Evolutionary conservation across 2,888 invertebrate genomes (phyloP).

Genomic region (Heterodera filipjevi): DNA sequence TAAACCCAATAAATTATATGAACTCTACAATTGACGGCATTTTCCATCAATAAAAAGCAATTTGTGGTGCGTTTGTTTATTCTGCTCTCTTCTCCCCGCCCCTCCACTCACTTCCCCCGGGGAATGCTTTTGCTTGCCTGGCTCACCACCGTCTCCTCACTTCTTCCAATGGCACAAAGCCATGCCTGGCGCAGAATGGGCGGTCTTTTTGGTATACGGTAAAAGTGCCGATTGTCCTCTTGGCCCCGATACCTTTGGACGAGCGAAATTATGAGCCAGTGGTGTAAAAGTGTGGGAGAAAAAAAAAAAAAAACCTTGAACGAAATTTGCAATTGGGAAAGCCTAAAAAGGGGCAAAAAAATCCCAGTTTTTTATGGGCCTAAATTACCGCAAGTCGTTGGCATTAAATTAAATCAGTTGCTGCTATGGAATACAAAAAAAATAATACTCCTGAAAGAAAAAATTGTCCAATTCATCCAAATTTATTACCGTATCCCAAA

Average conservation of each 20-base stretch:
- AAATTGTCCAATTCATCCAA: neutral
- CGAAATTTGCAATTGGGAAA: constrained; percentile 68
- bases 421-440: neutral
- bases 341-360: neutral
- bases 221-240: constrained; percentile 68
- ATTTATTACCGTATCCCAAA: neutral
- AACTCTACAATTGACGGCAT: too few relatives aligned
- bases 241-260: constrained; percentile 65
- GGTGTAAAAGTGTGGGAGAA: constrained; percentile 59
- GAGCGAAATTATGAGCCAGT: neutral
- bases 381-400: constrained; percentile 66
- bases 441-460: neutral
- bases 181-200: constrained; percentile 66
- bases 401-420: constrained; percentile 54
- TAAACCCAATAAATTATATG: too few relatives aligned
- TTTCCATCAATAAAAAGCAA: neutral
- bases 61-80: neutral
- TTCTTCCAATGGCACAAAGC: constrained; percentile 67
- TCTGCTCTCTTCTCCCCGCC: neutral
- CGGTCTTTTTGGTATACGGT: constrained; percentile 68
- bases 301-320: constrained; percentile 42
- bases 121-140: constrained; percentile 61
- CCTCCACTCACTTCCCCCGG: neutral
- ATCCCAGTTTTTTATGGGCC: constrained; percentile 29
- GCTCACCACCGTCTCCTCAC: constrained; percentile 67